phyloP scores from a whole-genome alignment of 30 jellyfish, hydroid and myxozoan genomes.

The Sanderia malayensis region DNA sequence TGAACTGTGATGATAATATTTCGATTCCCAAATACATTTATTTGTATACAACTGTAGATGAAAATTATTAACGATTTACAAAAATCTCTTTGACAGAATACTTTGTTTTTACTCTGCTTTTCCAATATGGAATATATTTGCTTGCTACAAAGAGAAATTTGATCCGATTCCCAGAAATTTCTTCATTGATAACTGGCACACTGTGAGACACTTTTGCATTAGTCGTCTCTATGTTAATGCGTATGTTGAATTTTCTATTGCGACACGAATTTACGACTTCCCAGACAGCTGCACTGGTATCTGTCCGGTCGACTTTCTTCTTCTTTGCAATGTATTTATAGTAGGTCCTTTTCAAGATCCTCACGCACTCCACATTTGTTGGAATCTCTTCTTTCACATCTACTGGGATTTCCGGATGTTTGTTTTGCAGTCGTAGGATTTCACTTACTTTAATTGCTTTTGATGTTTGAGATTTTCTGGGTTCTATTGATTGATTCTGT shows the following conservation, averaged over 20 bases:
- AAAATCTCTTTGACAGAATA: neutral
- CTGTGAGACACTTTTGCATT: slow-evolving; percentile 12
- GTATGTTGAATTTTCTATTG: neutral
- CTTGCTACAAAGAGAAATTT: slow-evolving; percentile 19
- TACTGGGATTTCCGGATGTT: slow-evolving; percentile 2
- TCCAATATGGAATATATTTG: slow-evolving; percentile 39
- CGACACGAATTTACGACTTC: slow-evolving; percentile 34
- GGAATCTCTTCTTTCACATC: neutral
- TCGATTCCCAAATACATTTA: too few relatives aligned
- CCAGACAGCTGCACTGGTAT: slow-evolving; percentile 8
- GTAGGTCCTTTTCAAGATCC: slow-evolving; percentile 1
- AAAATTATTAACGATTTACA: too few relatives aligned
- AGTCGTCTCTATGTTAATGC: neutral
- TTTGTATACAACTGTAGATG: too few relatives aligned
- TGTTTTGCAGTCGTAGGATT: slow-evolving; percentile 2
- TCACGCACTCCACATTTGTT: slow-evolving; percentile 8
- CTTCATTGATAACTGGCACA: slow-evolving; percentile 8
- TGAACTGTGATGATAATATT: too few relatives aligned
- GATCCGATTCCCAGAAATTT: slow-evolving; percentile 4
- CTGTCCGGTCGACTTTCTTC: neutral
- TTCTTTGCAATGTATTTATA: neutral
- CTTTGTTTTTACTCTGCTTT: slow-evolving; percentile 4
- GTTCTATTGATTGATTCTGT: slow-evolving; percentile 2
- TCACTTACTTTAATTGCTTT: neutral
- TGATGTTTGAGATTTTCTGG: slow-evolving; percentile 1